Percentiles rank a stretch among this genome's conserved stretches.
Conservation (phyloP, 64 coral and sea anemone genomes). For the Cladopsammia gracilis region DNA sequence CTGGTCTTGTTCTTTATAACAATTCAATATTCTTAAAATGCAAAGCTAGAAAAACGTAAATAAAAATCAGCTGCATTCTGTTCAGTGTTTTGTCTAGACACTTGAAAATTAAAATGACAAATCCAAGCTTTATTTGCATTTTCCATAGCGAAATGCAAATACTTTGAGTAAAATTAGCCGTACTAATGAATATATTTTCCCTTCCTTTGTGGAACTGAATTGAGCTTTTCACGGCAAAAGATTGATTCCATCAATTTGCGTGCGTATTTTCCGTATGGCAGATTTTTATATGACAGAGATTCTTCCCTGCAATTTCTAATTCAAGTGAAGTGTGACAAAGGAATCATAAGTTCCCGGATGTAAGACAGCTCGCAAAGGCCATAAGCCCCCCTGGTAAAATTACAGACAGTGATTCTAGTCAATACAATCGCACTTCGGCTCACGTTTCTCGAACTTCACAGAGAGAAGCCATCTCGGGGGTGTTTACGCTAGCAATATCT, state of each 20-base stretch:
- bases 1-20: not conserved
- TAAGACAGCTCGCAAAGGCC: not conserved
- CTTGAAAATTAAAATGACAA: constrained; percentile 23
- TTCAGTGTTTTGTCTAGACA: constrained; percentile 29
- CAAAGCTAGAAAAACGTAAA: not conserved
- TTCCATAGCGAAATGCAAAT: not conserved
- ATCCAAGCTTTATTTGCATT: constrained; percentile 1
- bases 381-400: not conserved
- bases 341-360: constrained; percentile 1
- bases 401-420: not conserved
- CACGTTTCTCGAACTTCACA: constrained; percentile 4
- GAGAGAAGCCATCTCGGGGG: not conserved
- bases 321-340: not conserved
- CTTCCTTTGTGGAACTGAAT: not conserved
- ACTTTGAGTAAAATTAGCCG: not conserved
- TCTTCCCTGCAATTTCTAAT: not conserved
- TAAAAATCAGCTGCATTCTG: not conserved
- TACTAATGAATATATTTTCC: not conserved
- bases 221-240: not conserved
- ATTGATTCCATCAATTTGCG: not conserved
- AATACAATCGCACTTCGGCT: constrained; percentile 16
- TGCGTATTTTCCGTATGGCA: not conserved
- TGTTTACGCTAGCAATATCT: not conserved
- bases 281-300: not conserved
- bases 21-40: not conserved